Evolutionary conservation across 2,113 vertebrate species (phyloP).

Genomic region (Campylomormyrus tamandua): DNA sequence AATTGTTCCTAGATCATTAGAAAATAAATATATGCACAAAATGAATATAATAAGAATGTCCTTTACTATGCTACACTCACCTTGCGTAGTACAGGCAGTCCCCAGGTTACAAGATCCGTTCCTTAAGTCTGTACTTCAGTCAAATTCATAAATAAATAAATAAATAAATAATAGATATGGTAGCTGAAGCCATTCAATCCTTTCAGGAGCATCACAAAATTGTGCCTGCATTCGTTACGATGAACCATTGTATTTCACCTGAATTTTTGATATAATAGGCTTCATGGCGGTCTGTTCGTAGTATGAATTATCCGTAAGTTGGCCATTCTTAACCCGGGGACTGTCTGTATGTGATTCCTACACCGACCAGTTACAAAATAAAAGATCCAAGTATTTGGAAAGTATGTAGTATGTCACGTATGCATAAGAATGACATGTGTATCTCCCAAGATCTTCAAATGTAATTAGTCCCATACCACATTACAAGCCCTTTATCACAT

Average conservation of each 20-base stretch:
- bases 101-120: neutral
- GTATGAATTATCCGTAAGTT: neutral
- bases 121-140: neutral
- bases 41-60: neutral
- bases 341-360: neutral
- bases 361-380: neutral
- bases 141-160: neutral
- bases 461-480: neutral
- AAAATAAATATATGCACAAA: neutral
- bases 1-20: neutral
- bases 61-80: neutral
- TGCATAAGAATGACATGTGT: neutral
- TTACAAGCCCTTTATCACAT: neutral
- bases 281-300: neutral
- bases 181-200: neutral
- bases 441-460: neutral
- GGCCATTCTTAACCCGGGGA: neutral
- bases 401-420: neutral
- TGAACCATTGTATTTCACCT: neutral
- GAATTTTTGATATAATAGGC: neutral
- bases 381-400: neutral
- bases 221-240: neutral
- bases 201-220: neutral
- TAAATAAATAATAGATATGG: neutral
- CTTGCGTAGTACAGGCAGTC: neutral